Conservation (phyloP, 2,113 vertebrate species). For the Hirundichthys speculiger region DNA sequence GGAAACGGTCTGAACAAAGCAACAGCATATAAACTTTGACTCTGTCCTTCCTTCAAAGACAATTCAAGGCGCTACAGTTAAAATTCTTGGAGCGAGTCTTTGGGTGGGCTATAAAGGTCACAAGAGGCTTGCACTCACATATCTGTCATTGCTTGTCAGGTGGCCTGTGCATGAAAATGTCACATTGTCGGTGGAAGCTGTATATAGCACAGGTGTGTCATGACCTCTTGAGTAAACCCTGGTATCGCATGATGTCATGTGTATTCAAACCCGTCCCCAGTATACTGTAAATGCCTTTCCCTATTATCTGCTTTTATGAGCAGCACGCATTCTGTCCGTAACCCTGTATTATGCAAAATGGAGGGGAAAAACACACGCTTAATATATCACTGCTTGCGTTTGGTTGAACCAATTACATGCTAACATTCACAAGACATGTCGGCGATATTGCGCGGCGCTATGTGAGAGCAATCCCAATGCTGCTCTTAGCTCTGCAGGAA, state of each 20-base stretch:
- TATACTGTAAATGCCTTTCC: slow-evolving; percentile 29
- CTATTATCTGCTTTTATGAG: slow-evolving; percentile 39
- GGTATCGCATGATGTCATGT: slow-evolving; percentile 70
- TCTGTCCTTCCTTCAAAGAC: slow-evolving; percentile 50
- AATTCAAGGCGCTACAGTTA: slow-evolving; percentile 37
- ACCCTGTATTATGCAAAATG: slow-evolving; percentile 42
- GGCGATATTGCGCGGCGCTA: slow-evolving; percentile 35
- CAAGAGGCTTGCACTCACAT: slow-evolving; percentile 38
- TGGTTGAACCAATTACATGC: slow-evolving; percentile 70
- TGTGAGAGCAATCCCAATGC: slow-evolving; percentile 51
- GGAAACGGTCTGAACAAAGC: slow-evolving; percentile 32
- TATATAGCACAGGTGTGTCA: slow-evolving; percentile 42
- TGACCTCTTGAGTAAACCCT: slow-evolving; percentile 63
- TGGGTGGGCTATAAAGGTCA: slow-evolving; percentile 62
- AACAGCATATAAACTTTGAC: slow-evolving; percentile 41
- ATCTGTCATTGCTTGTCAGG: slow-evolving; percentile 50
- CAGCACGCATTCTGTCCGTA: slow-evolving; percentile 39
- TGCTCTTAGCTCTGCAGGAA: slow-evolving; percentile 49
- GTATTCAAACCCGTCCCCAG: slow-evolving; percentile 58
- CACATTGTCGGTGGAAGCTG: slow-evolving; percentile 53
- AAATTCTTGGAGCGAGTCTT: slow-evolving; percentile 47
- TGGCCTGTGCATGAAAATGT: slow-evolving; percentile 72
- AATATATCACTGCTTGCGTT: slow-evolving; percentile 38
- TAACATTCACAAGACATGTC: slow-evolving; percentile 71
- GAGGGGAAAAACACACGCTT: slow-evolving; percentile 23